Evolutionary conservation across 2,888 invertebrate species (phyloP).

Genomic region (Parnassius smintheus): DNA sequence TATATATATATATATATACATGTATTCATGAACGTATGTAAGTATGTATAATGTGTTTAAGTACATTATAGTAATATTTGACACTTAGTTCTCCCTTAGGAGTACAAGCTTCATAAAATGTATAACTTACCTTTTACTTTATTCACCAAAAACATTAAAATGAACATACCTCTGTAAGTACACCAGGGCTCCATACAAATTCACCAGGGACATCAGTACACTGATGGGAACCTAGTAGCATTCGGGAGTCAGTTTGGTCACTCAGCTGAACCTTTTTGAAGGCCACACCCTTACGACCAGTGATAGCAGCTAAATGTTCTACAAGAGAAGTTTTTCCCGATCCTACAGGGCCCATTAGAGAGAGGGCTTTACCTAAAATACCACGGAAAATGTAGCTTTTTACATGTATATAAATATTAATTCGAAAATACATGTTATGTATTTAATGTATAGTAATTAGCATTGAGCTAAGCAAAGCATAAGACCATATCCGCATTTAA

Average conservation of each 20-base stretch:
- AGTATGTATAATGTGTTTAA: too few relatives aligned
- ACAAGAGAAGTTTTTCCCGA: slow-evolving; percentile 96
- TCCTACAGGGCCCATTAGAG: slow-evolving; percentile 93
- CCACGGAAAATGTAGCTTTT: background rate
- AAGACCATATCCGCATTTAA: too few relatives aligned
- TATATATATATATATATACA: too few relatives aligned
- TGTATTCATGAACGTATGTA: too few relatives aligned
- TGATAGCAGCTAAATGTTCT: slow-evolving; percentile 90
- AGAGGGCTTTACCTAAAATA: slow-evolving; percentile 81
- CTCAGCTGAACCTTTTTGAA: slow-evolving; percentile 94
- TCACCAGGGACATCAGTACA: slow-evolving; percentile 99
- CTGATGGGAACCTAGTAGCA: slow-evolving; percentile 94
- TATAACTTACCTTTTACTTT: too few relatives aligned
- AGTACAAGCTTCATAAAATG: too few relatives aligned
- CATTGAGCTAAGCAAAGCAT: too few relatives aligned
- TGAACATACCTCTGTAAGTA: slow-evolving; percentile 86
- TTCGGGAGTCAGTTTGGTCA: slow-evolving; percentile 98
- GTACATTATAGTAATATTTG: too few relatives aligned
- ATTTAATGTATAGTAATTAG: too few relatives aligned
- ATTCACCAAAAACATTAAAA: background rate
- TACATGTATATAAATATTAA: too few relatives aligned
- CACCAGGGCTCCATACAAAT: slow-evolving; percentile 98
- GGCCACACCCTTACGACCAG: slow-evolving; percentile 82
- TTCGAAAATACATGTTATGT: too few relatives aligned
- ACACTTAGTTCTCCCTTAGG: too few relatives aligned